These are phyloP conservation scores for Lissonota sp. DNA, from an alignment of 2,888 invertebrate species.

Conservation along the genomic window DNA sequence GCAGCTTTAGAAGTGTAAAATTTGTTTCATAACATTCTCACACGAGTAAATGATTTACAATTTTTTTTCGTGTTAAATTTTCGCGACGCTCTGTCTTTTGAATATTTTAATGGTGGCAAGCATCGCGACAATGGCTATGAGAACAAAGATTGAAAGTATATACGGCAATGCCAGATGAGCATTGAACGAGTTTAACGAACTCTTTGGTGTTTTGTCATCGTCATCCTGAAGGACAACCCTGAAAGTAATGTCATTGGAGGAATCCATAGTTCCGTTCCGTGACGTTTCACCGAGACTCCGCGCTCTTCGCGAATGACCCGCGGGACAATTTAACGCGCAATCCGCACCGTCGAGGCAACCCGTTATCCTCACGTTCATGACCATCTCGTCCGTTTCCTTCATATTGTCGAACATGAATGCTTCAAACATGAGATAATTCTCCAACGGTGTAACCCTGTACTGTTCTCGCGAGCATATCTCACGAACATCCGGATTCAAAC, in stretches of 20 bases:
- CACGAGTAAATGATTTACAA: conserved; percentile 4
- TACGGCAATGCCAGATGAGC: conserved; percentile 66
- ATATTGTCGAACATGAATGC: conserved; percentile 87
- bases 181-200: conserved; percentile 39
- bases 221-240: conserved; percentile 65
- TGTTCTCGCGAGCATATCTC: conserved; percentile 75
- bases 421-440: conserved; percentile 82
- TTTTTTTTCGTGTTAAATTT: conserved; percentile 22
- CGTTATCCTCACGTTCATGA: conserved; percentile 85
- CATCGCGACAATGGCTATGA: conserved; percentile 61
- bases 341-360: conserved; percentile 86
- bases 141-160: conserved; percentile 61
- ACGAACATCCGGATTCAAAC: conserved; percentile 73
- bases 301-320: conserved; percentile 69
- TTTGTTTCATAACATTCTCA: conserved; percentile 14
- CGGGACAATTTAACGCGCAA: conserved; percentile 81
- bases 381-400: conserved; percentile 86
- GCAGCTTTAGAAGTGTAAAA: neutral
- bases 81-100: conserved; percentile 48
- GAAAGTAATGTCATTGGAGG: conserved; percentile 75
- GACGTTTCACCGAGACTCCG: conserved; percentile 62
- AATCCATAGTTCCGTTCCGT: conserved; percentile 72
- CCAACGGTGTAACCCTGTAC: conserved; percentile 77
- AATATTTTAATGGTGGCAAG: conserved; percentile 66
- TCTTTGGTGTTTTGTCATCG: conserved; percentile 9